Conservation (phyloP, 2,797 vertebrate species). For the Xenopus petersii region DNA sequence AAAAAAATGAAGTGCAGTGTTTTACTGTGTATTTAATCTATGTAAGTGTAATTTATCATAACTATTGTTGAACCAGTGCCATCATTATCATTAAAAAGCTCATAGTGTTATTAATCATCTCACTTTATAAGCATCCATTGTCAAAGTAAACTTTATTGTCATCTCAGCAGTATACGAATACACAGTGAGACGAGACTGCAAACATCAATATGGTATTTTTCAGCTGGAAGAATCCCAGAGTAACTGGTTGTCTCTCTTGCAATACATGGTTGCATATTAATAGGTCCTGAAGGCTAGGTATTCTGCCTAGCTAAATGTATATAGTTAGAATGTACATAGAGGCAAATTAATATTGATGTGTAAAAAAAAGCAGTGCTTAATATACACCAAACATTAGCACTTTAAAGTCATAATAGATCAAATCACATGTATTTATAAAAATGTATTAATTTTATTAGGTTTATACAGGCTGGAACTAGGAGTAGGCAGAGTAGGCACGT, state of each 20-base stretch:
- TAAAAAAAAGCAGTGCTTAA: no score
- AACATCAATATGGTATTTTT: neutral
- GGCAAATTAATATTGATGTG: no score
- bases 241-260: neutral
- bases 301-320: neutral
- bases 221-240: neutral
- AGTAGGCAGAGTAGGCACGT: no score
- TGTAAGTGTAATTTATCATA: constrained; percentile 7
- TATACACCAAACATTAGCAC: no score
- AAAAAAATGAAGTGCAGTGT: neutral
- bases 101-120: constrained; percentile 6
- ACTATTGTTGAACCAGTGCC: constrained; percentile 5
- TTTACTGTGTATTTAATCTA: neutral
- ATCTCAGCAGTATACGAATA: no score
- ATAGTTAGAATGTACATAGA: neutral
- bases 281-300: neutral
- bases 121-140: neutral
- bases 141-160: no score
- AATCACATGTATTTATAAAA: no score
- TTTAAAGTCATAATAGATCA: no score
- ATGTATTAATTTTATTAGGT: no score
- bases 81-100: constrained; percentile 6
- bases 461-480: no score
- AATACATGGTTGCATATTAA: neutral
- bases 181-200: neutral